Conservation (phyloP, 2,113 vertebrate species). For the Nestor notabilis region DNA sequence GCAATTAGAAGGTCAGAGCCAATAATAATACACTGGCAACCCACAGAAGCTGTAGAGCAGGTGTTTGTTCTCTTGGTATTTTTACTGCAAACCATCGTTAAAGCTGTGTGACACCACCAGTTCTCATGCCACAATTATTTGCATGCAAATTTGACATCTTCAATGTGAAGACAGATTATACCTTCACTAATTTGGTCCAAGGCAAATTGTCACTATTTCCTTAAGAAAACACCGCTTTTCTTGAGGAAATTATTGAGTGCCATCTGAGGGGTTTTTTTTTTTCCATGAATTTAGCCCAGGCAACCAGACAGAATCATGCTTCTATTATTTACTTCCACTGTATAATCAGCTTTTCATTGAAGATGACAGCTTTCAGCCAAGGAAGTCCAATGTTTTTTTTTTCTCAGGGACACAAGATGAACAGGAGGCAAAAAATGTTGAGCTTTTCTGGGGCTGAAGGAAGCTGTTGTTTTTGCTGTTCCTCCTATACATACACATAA, state of each 20-base stretch:
- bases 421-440: neutral
- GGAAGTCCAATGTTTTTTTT: neutral
- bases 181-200: conserved; percentile 15
- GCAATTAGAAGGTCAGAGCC: conserved; percentile 69
- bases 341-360: conserved; percentile 58
- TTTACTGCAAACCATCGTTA: conserved; percentile 13
- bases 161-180: conserved; percentile 5
- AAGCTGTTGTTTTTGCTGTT: neutral
- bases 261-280: neutral
- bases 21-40: conserved; percentile 31
- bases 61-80: conserved; percentile 4
- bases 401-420: neutral
- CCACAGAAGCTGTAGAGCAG: neutral
- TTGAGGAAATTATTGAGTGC: conserved; percentile 18
- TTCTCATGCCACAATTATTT: neutral
- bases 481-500: neutral
- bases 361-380: conserved; percentile 59
- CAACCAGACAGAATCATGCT: conserved; percentile 24
- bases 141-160: conserved; percentile 24
- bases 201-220: conserved; percentile 28
- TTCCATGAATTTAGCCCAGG: conserved; percentile 14
- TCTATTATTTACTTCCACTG: conserved; percentile 49
- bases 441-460: neutral
- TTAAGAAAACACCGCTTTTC: conserved; percentile 34
- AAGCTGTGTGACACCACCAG: neutral